Evolutionary conservation across 1,140 invertebrate species (phyloP), one percentile per base, ranked within the genome.

Genomic region (Piezodorus guildinii): DNA sequence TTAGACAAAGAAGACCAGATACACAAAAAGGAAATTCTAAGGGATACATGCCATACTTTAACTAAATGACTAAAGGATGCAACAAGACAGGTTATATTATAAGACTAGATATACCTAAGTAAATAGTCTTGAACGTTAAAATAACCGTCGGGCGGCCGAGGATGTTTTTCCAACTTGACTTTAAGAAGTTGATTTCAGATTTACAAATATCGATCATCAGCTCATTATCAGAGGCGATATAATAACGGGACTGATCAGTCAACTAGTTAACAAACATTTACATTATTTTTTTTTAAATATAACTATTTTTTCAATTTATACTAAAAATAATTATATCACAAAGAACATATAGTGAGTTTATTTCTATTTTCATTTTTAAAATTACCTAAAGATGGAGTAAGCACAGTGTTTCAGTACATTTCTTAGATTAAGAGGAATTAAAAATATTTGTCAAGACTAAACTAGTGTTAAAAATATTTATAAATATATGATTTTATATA

Each of bases 141-240:
- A 92, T 88, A 73, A 94, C 87, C 71, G 93, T 81, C 62, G 92
- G 92, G 72, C 91, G 82, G 69, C 92, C 92, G 74, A 93, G 83
- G 77, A 94, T 88, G 79, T 92, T 91, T 80, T 92, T 89, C 92
- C 92, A 96, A 74, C 87, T 90, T 69, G 88, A 93, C 80, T 95
- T 94, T 78, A 96, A 85, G 81, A 95, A 95, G 83, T 93, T 90
- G 73, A 96, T 88, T 81, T 95, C 91, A 72, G 88, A 89, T 82
- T 93, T 94, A 80, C 94, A 91, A 76, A 91, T 94, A 81, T 96
- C 94, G 75, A 96, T 90, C 85, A 96, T 89, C 75, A 96, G 82
- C 77, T 95, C 90, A 78, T 93, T 91, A 79, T 96, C 94, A 72
- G 91, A 94, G 75, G 93, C 93, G 73, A 96, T 91, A 85, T 96